Evolutionary conservation across 2,113 vertebrate species (phyloP).

Genomic region (Rhineura floridana): DNA sequence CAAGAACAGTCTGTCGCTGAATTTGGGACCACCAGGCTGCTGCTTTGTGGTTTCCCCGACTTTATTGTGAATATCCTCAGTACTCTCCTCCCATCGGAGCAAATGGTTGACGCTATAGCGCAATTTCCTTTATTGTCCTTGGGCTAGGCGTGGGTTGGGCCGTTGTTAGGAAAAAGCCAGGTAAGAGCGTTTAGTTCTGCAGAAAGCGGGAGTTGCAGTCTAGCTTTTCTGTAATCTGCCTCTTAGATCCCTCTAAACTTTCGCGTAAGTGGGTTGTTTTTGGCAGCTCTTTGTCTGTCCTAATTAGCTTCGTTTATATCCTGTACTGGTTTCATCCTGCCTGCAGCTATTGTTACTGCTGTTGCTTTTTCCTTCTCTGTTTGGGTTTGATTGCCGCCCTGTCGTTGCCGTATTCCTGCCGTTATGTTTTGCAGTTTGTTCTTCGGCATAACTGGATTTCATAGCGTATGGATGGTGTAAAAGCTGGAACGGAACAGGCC

Average conservation of each 20-base stretch:
- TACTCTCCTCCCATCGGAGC: too few species aligned
- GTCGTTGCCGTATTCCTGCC: background rate
- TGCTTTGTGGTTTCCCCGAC: background rate
- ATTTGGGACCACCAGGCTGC: fast-evolving
- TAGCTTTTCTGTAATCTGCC: background rate
- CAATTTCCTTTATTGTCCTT: background rate
- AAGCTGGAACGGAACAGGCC: too few species aligned
- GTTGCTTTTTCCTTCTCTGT: background rate
- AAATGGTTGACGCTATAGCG: background rate
- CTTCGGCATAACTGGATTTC: background rate
- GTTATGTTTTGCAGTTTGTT: background rate
- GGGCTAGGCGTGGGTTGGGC: background rate
- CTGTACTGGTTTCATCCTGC: background rate
- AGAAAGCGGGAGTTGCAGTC: background rate
- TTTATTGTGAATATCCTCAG: background rate
- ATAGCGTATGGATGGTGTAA: too few species aligned
- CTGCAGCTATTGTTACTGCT: background rate
- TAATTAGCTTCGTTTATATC: background rate
- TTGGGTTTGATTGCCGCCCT: too few species aligned
- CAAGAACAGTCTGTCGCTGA: background rate
- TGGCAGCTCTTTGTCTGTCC: background rate
- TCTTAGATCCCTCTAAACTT: too few species aligned
- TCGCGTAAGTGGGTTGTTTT: too few species aligned
- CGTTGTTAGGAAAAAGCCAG: background rate
- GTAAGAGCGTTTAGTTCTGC: too few species aligned